Evolutionary conservation across 2,888 invertebrate genomes (phyloP).

Genomic region (Drosophila neutralis): DNA sequence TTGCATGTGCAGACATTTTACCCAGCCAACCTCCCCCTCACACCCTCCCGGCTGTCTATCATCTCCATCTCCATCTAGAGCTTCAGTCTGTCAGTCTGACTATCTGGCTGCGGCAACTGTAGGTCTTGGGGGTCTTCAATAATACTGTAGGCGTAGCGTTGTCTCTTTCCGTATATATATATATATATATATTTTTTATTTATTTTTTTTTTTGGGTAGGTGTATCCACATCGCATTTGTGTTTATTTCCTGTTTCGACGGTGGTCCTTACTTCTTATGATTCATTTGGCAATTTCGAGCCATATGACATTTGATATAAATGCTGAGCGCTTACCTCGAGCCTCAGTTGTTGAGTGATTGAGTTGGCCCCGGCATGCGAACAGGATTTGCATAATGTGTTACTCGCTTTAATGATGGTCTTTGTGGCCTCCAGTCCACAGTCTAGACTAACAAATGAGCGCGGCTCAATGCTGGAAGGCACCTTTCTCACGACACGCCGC

Average conservation of each 20-base stretch:
- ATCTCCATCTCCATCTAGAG: conserved; percentile 29
- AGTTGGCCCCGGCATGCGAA: conserved; percentile 38
- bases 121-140: conserved; percentile 36
- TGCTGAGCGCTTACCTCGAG: conserved; percentile 52
- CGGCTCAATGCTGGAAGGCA: conserved; percentile 22
- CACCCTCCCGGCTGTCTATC: conserved; percentile 36
- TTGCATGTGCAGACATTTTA: conserved; percentile 58
- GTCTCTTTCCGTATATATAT: conserved; percentile 14
- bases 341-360: conserved; percentile 53
- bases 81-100: conserved; percentile 18
- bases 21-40: neutral
- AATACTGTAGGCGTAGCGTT: conserved; percentile 54
- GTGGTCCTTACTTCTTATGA: conserved; percentile 70
- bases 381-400: conserved; percentile 73
- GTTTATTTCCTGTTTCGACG: conserved; percentile 79
- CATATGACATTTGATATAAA: conserved; percentile 79
- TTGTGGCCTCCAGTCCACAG: conserved; percentile 30
- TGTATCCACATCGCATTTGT: conserved; percentile 51
- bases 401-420: conserved; percentile 45
- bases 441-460: conserved; percentile 63
- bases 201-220: conserved; percentile 52
- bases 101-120: conserved; percentile 23
- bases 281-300: conserved; percentile 78
- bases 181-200: conserved; percentile 5
- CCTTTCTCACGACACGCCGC: conserved; percentile 66